Evolutionary conservation across 2,113 vertebrate genomes (phyloP), one percentile per base, ranked within the genome.

Genomic region (Pipra filicauda): DNA sequence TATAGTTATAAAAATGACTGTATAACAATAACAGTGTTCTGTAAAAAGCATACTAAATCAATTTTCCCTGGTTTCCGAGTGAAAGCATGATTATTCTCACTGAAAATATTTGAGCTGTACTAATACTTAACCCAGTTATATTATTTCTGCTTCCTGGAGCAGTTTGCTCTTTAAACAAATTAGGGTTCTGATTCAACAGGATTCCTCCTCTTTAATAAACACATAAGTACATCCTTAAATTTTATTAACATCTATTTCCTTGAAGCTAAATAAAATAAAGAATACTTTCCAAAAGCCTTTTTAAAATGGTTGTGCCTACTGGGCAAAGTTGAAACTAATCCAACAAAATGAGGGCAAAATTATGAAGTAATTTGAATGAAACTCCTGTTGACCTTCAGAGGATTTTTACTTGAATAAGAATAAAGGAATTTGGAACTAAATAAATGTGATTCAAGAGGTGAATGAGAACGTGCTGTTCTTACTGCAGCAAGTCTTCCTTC

Each of bases 261-360:
- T 75, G 54, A 87, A 95, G 85, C 51, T 94, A 96, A 94, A 91
- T 90, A 84, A 89, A 95, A 95, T 78, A 91, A 89, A 93, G 48
- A 91, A 77, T 64, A 31, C 67, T 86, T 90, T 96, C 52, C 75
- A 90, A 51, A 84, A 86, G 67, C 35, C 59, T 66, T 91, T 96
- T 93, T 88, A 95, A 88, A 94, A 73, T 59, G 51, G 43, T 83
- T 91, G 39, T 88, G 82, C 90, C 93, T 93, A 96, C 85, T 86
- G 92, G 91, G 70, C 83, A 80, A 94, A 74, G 83, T 46, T 85
- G 67, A 61, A 94, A 94, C 57, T 51, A 94, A 89, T n/a, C 49
- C 76, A 57, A 51, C 54, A 91, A 85, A 92, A 70, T 35, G 37
- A 94, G 57, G 71, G 46, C 80, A 86, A 94, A 96, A 96, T 96